These are phyloP conservation scores for Anoplopoma fimbria DNA, from an alignment of 2,113 vertebrate species.

Conservation along the genomic window DNA sequence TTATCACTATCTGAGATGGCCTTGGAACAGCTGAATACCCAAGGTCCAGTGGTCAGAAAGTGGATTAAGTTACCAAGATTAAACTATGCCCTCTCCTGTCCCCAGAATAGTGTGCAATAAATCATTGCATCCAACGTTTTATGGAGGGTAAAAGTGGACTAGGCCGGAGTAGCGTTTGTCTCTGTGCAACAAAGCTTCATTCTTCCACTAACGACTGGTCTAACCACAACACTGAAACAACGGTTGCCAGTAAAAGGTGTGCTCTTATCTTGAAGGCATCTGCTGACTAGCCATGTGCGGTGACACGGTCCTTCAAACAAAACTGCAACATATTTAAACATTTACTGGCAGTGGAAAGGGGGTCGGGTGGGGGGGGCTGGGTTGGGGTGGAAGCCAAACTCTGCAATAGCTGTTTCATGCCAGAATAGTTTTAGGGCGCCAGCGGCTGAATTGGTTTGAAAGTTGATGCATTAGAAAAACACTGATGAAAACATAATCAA, in stretches of 20 bases:
- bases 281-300: slow-evolving; percentile 68
- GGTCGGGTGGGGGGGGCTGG: neutral
- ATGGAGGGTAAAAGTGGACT: slow-evolving; percentile 9
- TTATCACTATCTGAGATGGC: neutral
- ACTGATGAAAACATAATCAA: slow-evolving; percentile 80
- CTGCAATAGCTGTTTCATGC: slow-evolving; percentile 79
- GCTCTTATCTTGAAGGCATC: slow-evolving; percentile 76
- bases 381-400: slow-evolving; percentile 59
- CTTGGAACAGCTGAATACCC: slow-evolving; percentile 45
- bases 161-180: neutral
- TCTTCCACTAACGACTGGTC: slow-evolving; percentile 23
- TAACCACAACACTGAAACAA: slow-evolving; percentile 32
- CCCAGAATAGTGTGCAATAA: slow-evolving; percentile 10
- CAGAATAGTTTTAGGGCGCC: slow-evolving; percentile 83
- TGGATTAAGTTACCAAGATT: slow-evolving; percentile 51
- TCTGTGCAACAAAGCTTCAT: slow-evolving; percentile 22
- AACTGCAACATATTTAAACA: slow-evolving; percentile 81
- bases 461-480: slow-evolving; percentile 79
- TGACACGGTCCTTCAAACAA: slow-evolving; percentile 76
- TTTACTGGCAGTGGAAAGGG: slow-evolving; percentile 72
- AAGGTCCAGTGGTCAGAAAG: slow-evolving; percentile 51
- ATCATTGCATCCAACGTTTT: slow-evolving; percentile 24
- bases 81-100: slow-evolving; percentile 28
- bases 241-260: slow-evolving; percentile 58
- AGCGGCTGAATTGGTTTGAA: slow-evolving; percentile 82